phyloP scores from a whole-genome alignment of 2,888 invertebrate species.

The Megalurothrips usitatus region DNA sequence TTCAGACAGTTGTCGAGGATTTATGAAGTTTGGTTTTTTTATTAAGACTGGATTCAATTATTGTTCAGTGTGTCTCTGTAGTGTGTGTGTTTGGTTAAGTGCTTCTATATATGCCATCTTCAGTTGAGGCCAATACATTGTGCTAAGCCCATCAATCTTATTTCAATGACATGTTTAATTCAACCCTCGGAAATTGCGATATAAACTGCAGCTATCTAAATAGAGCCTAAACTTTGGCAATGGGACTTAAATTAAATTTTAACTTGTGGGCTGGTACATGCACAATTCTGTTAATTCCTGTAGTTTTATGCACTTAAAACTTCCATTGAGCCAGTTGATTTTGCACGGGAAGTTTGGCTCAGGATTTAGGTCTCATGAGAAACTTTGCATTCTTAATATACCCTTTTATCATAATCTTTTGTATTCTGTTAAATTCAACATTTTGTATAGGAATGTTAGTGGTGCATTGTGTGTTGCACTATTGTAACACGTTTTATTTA shows the following conservation, averaged over 20 bases:
- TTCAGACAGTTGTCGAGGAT: conserved; percentile 12
- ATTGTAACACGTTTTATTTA: conserved; percentile 19
- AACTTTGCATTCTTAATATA: conserved; percentile 1
- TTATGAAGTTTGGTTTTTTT: conserved; percentile 21
- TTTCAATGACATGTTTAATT: neutral
- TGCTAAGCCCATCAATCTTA: neutral
- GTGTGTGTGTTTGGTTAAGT: neutral
- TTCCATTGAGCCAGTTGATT: neutral
- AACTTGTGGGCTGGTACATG: conserved; percentile 14
- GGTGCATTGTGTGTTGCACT: conserved; percentile 12
- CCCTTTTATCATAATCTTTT: neutral
- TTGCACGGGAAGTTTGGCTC: neutral
- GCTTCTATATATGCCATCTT: neutral
- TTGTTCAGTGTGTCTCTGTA: neutral
- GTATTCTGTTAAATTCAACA: neutral
- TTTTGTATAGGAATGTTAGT: conserved; percentile 22
- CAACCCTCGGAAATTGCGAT: too few species aligned
- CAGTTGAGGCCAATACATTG: conserved; percentile 16
- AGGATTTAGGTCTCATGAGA: neutral
- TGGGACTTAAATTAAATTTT: neutral
- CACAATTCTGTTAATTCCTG: neutral
- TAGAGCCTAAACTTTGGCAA: neutral
- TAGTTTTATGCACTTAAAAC: neutral
- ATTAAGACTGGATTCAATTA: conserved; percentile 21
- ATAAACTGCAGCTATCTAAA: too few species aligned